Percentiles rank a stretch among this genome's conserved stretches.
Conservation (phyloP, 92 coral and sea anemone genomes). For the Phenganax subtilis region DNA sequence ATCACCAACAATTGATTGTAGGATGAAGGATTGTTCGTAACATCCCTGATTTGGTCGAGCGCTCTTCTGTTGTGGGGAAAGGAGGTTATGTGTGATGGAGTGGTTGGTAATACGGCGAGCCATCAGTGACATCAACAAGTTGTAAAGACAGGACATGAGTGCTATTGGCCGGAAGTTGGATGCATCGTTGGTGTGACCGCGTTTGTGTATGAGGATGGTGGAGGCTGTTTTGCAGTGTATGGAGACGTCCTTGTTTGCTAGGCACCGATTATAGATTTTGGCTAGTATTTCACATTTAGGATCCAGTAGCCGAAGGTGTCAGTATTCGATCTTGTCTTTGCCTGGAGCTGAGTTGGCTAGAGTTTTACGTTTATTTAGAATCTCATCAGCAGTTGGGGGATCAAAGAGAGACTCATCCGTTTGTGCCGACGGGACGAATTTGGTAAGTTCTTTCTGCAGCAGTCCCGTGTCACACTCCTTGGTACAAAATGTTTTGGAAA, state of each 20-base stretch:
- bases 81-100: too few species aligned
- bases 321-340: not conserved
- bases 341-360: not conserved
- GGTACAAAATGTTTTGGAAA: not conserved
- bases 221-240: conserved; percentile 6
- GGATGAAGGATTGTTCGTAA: not conserved
- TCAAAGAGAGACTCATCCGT: not conserved
- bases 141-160: not conserved
- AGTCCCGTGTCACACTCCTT: not conserved
- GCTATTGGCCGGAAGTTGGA: conserved; percentile 18
- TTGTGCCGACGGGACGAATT: not conserved
- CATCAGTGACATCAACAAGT: not conserved
- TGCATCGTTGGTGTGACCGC: not conserved
- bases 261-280: not conserved
- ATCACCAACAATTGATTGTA: not conserved
- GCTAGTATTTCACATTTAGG: not conserved
- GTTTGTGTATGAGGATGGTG: conserved; percentile 7
- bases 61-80: too few species aligned
- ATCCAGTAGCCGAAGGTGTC: not conserved
- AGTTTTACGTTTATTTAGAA: not conserved
- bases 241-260: not conserved
- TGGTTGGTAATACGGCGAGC: not conserved
- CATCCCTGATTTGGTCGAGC: not conserved
- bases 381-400: not conserved
- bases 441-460: not conserved